Percentiles rank a stretch among this genome's conserved stretches.
phyloP scores from a whole-genome alignment of 2,113 vertebrate genomes.

The cat (Felis catus) region F.catus_Fca126_mat1.0 CM031415.1:133323501-133324000 shows the following conservation, averaged over 20 bases:
- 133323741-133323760: background rate
- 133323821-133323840: slow-evolving; percentile 34
- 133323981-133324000: background rate
- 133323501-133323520: too few relatives aligned
- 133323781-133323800: slow-evolving; percentile 21
- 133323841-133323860: background rate
- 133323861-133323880: background rate
- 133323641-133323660: background rate
- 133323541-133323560: background rate
- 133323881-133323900: background rate
- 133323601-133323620: background rate
- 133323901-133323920: background rate
- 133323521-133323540: background rate
- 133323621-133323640: background rate
- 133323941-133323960: background rate
- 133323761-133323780: background rate
- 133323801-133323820: slow-evolving; percentile 19
- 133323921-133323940: background rate
- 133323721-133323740: background rate
- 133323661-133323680: background rate
- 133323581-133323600: background rate
- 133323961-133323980: background rate
- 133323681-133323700: background rate
- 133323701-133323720: background rate
- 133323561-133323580: background rate